Evolutionary conservation across 2,113 vertebrate genomes (phyloP).

Genomic region (Laticauda laticaudata): DNA sequence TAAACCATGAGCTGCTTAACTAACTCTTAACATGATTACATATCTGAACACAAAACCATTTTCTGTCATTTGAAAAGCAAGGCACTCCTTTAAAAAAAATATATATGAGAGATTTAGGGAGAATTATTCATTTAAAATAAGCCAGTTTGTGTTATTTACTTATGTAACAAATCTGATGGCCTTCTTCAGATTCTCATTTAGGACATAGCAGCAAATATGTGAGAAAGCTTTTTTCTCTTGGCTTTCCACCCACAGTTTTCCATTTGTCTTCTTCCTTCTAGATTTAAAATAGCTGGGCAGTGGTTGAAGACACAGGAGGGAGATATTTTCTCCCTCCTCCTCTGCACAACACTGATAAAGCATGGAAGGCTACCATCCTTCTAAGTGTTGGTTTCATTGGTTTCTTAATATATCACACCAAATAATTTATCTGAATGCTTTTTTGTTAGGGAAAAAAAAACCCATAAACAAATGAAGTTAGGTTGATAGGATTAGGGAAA

Average conservation of each 20-base stretch:
- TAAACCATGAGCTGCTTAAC: neutral
- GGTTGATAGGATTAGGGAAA: conserved; percentile 5
- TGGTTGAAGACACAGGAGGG: neutral
- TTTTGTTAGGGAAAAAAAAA: conserved; percentile 10
- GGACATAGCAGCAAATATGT: conserved; percentile 14
- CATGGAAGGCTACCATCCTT: conserved; percentile 25
- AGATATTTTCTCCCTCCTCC: neutral
- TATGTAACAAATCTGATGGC: neutral
- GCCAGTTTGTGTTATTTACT: neutral
- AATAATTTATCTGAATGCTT: neutral
- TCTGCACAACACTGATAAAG: conserved; percentile 3
- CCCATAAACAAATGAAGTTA: conserved; percentile 21
- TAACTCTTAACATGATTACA: neutral
- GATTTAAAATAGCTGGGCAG: conserved; percentile 15
- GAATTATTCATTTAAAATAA: neutral
- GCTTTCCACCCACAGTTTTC: neutral
- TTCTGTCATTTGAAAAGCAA: conserved; percentile 6
- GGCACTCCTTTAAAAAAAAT: neutral
- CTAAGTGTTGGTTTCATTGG: neutral
- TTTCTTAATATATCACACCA: neutral
- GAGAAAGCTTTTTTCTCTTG: neutral
- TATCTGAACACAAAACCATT: neutral
- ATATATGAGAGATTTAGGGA: neutral
- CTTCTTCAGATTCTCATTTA: neutral
- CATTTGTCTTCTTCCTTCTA: neutral